Evolutionary conservation across 2,888 invertebrate species (phyloP), one percentile per base, ranked within the genome.

Genomic region (Lingula anatina): DNA sequence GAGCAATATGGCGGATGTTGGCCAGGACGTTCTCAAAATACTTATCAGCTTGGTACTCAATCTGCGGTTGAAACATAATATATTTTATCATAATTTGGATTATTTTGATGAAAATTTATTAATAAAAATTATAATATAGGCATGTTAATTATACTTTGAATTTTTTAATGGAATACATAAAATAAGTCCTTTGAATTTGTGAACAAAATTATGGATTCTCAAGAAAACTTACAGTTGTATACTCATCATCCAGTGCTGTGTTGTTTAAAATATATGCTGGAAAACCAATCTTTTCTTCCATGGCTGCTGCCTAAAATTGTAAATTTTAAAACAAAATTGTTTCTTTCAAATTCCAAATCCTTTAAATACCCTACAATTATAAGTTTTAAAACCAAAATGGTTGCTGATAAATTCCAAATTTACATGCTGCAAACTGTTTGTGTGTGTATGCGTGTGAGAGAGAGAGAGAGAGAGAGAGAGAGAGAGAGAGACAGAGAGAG

Each of bases 201-300:
- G 12, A 15, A 18, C n/a, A 40, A n/a, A n/a, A n/a, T n/a, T n/a
- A n/a, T n/a, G n/a, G n/a, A n/a, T n/a, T n/a, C n/a, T n/a, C n/a
- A n/a, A n/a, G n/a, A n/a, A n/a, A n/a, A 56, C 67, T 60, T 54
- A 72, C 71, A 51, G 59, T 54, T 51, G 60, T 57, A 71, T 91
- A 93, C 71, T 90, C 88, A 50, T 87, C 82, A 41, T 86, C 86
- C 3, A 94, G 80, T 71, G 90, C 90, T 2, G 82, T 79, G 62
- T 91, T 83, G 67, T 88, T 83, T 15, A 87, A 87, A 39, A 92
- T 81, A 62, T 89, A 84, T 66, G 90, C 88, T 0, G 93, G 92
- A 78, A 91, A 93, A 1, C 92, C 93, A 51, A 93, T 92, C 62
- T 90, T 83, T 73, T 90, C 90, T 68, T 88, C 89, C 86, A 93